Conservation (phyloP, 2,888 invertebrate species). For the Hirudinaria manillensis region DNA sequence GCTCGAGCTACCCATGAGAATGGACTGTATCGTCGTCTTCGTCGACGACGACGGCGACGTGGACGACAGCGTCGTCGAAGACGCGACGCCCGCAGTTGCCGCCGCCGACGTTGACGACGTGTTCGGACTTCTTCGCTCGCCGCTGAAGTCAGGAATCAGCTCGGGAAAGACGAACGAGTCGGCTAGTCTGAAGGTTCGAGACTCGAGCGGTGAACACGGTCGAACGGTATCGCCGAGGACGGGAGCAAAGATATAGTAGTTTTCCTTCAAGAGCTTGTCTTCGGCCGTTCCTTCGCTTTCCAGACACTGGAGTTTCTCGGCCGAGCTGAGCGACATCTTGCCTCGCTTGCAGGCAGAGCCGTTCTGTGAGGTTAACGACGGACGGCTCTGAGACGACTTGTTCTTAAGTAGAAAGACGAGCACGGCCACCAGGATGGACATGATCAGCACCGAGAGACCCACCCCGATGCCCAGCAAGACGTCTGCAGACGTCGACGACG, state of each 20-base stretch:
- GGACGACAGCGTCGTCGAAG: background rate
- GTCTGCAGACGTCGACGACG: background rate
- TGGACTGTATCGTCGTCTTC: background rate
- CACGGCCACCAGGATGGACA: background rate
- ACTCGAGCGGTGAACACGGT: background rate
- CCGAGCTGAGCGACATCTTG: background rate
- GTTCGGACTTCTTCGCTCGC: too few species aligned
- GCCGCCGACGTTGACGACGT: too few species aligned
- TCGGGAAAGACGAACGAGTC: conserved; percentile 1
- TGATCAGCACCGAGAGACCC: background rate
- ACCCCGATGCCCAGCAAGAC: conserved; percentile 9
- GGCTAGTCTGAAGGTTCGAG: background rate
- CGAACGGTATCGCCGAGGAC: background rate
- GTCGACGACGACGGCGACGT: background rate
- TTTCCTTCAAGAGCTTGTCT: conserved; percentile 9
- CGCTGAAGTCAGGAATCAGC: background rate
- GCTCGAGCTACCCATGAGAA: background rate
- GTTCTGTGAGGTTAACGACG: background rate
- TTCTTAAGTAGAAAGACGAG: background rate
- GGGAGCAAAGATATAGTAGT: conserved; percentile 11
- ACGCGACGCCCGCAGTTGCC: too few species aligned
- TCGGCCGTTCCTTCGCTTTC: background rate
- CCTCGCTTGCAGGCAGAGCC: conserved; percentile 14
- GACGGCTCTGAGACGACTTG: background rate
- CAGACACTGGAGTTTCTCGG: background rate